Evolutionary conservation across 1,140 invertebrate species (phyloP).

Genomic region (Heliconius himera): DNA sequence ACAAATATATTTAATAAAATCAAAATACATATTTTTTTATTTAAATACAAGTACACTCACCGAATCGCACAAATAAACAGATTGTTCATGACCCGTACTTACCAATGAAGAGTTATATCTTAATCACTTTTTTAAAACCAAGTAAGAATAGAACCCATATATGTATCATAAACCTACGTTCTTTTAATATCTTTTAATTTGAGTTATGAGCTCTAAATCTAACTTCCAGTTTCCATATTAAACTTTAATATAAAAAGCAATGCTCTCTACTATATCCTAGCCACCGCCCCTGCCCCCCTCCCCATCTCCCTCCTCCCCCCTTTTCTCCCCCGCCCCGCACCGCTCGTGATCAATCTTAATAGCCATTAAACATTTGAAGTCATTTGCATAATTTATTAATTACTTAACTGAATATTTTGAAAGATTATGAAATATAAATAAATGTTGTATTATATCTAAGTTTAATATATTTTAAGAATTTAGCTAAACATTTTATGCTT

Average conservation of each 20-base stretch:
- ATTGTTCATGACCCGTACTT: too few relatives aligned
- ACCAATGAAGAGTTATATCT: not conserved
- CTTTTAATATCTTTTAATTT: not conserved
- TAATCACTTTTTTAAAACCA: not conserved
- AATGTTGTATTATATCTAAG: not conserved
- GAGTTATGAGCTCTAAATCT: not conserved
- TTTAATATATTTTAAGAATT: not conserved
- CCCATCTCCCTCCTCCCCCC: not conserved
- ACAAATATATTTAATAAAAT: too few relatives aligned
- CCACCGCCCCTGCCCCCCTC: not conserved
- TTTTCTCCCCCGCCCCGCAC: not conserved
- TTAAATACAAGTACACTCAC: too few relatives aligned
- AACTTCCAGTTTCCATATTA: not conserved
- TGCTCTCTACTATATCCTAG: not conserved
- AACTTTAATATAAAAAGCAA: not conserved
- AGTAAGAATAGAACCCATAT: not conserved
- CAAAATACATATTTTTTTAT: too few relatives aligned
- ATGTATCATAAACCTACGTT: not conserved
- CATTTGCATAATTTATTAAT: slow-evolving; percentile 11
- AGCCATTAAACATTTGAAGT: not conserved
- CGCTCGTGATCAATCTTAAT: not conserved
- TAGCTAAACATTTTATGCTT: too few relatives aligned
- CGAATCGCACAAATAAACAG: too few relatives aligned
- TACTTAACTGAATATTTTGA: slow-evolving; percentile 4
- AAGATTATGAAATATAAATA: not conserved